Base-by-base conservation (phyloP, 2,113 vertebrate genomes). In the Brienomyrus longianalis region DNA sequence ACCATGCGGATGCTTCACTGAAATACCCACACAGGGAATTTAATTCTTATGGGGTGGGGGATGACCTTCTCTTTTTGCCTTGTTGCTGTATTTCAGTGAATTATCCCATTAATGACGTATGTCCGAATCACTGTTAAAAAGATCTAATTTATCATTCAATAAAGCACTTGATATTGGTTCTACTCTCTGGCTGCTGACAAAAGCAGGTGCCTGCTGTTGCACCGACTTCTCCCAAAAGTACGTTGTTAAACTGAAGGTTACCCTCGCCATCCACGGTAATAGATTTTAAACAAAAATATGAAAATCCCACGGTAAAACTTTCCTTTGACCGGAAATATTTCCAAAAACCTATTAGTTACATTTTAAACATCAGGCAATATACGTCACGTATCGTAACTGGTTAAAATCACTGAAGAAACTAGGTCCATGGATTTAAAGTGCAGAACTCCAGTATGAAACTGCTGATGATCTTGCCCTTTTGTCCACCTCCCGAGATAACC, bases 181-280 rank as follows among this genome's bases (percentile, higher is more conserved):
- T 86, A 80, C 56, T 92, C 92, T 92, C 91, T 17, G 93, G 89
- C 92, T 10, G 89, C 93, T 91, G 93, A 94, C 92, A 92, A 92
- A 93, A 93, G 90, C 92, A 93, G 92, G 91, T 92, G 90, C 59
- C 84, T 39, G 88, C 90, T 88, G 90, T 47, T 91, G 91, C 88
- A 89, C 92, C 92, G 91, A 93, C 89, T 89, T 89, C 90, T 91
- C 92, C 66, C 92, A 94, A 95, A 95, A 96, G 95, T 92, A 95
- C 93, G 94, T 95, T 93, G 94, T 95, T 91, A 96, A 95, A 93
- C 95, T 94, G 89, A 94, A 92, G 93, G 96, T 95, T 95, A 96
- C 92, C 94, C 95, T 96, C 95, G 95, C 96, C 96, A 96, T 96
- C 96, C 96, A 96, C 94, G 93, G 92, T 94, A 92, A 91, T 92